A percentile compares a stretch with the other conserved stretches of the same genome.
These are phyloP conservation scores for Scaptomyza hsui DNA, from an alignment of 1,140 invertebrate genomes.

Conservation along the genomic window DNA sequence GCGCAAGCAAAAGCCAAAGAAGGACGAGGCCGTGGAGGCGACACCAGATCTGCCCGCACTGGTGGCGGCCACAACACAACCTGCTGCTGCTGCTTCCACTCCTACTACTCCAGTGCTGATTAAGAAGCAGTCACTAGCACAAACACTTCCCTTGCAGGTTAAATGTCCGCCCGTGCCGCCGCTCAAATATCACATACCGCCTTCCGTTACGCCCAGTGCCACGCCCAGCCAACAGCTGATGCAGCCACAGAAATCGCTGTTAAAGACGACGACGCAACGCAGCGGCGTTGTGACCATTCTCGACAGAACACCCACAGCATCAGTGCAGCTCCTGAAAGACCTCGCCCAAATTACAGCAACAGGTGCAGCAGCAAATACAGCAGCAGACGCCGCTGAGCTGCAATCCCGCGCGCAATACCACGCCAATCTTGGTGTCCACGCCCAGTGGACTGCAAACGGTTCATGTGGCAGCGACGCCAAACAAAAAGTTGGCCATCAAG, in stretches of 20 bases:
- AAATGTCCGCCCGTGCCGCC: constrained; percentile 78
- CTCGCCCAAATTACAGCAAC: constrained; percentile 25
- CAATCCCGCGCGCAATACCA: constrained; percentile 57
- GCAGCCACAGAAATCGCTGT: constrained; percentile 68
- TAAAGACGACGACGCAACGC: constrained; percentile 58
- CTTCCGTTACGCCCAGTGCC: constrained; percentile 4
- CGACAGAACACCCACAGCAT: constrained; percentile 14
- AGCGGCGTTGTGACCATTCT: constrained; percentile 40
- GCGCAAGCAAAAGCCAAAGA: constrained; percentile 65
- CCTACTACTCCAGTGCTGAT: constrained; percentile 11
- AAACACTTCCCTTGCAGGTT: constrained; percentile 18
- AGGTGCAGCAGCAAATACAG: constrained; percentile 5
- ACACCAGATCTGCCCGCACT: constrained; percentile 59
- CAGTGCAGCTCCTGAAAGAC: constrained; percentile 25
- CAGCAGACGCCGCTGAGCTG: constrained; percentile 33
- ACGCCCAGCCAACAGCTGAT: constrained; percentile 14
- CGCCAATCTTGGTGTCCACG: constrained; percentile 79
- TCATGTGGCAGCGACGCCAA: constrained; percentile 77
- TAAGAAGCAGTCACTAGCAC: constrained; percentile 45
- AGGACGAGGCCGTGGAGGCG: constrained; percentile 30
- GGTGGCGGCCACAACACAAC: constrained; percentile 42
- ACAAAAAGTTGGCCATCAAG: constrained; percentile 38
- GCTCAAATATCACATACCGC: constrained; percentile 73
- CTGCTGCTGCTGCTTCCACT: constrained; percentile 9
- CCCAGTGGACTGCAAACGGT: constrained; percentile 78